Evolutionary conservation across 1,140 invertebrate genomes (phyloP).

Genomic region (Acyrthosiphon pisum): DNA sequence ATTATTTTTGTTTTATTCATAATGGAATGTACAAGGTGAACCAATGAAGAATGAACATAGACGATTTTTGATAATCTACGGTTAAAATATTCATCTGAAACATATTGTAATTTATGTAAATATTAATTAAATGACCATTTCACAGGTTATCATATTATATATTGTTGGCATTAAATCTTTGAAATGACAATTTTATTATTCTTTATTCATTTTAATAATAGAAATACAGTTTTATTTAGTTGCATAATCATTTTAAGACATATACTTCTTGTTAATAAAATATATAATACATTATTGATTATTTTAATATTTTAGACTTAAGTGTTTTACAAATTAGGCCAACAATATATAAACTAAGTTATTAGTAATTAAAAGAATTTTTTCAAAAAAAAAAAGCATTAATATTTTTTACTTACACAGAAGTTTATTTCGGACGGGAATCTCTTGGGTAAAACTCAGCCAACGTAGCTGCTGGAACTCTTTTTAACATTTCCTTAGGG

Average conservation of each 20-base stretch:
- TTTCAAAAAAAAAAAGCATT: background rate
- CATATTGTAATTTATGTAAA: slow-evolving; percentile 15
- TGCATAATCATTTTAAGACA: background rate
- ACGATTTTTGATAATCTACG: slow-evolving; percentile 41
- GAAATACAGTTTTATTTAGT: background rate
- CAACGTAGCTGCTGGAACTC: slow-evolving; percentile 93
- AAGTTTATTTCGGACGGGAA: slow-evolving; percentile 66
- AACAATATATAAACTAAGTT: background rate
- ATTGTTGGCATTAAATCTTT: background rate
- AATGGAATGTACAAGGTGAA: slow-evolving; percentile 57
- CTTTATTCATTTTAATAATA: background rate
- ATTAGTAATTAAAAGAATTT: background rate
- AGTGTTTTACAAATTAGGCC: background rate
- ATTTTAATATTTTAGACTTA: background rate
- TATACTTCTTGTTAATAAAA: background rate
- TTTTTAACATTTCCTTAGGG: slow-evolving; percentile 99
- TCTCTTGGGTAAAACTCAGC: slow-evolving; percentile 98
- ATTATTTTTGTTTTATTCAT: slow-evolving; percentile 36
- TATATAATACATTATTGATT: background rate
- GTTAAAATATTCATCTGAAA: slow-evolving; percentile 48
- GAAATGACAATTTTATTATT: background rate
- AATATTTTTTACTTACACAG: slow-evolving; percentile 7
- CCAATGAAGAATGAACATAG: slow-evolving; percentile 55
- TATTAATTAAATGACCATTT: background rate
- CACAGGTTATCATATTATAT: background rate